phyloP scores from a whole-genome alignment of 2,888 invertebrate genomes.

The Strigamia maritima region DNA sequence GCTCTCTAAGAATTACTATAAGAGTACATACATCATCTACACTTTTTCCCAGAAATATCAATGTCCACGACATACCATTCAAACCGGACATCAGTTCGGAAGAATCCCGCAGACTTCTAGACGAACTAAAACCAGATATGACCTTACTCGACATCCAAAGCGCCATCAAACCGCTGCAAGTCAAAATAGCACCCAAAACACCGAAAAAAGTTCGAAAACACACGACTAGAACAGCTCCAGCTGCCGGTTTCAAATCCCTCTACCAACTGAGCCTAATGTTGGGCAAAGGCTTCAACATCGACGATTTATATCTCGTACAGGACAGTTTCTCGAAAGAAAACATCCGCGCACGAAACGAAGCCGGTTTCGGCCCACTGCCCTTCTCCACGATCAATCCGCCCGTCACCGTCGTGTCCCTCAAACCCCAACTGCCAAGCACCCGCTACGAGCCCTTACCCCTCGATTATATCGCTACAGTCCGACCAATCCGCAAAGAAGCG shows the following conservation, averaged over 20 bases:
- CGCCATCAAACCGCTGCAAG: not conserved
- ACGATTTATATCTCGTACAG: not conserved
- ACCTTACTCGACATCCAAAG: not conserved
- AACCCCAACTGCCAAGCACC: not conserved
- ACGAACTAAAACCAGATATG: not conserved
- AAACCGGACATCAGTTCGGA: not conserved
- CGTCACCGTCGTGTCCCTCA: not conserved
- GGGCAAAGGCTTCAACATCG: slow-evolving; percentile 19
- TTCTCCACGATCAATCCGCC: not conserved
- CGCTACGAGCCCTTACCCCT: not conserved
- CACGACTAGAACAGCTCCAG: not conserved
- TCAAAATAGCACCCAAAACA: not conserved
- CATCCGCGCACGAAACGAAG: not conserved
- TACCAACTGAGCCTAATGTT: not conserved
- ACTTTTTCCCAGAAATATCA: too few species aligned
- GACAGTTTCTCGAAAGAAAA: not conserved
- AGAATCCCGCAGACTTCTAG: not conserved
- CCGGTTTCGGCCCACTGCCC: not conserved
- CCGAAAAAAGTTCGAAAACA: not conserved
- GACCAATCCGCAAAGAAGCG: not conserved
- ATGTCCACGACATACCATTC: not conserved
- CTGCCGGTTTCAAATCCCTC: not conserved
- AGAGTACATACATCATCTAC: too few species aligned
- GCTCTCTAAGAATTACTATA: too few species aligned
- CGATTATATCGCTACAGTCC: not conserved